Evolutionary conservation across 2,888 invertebrate species (phyloP), one percentile per base, ranked within the genome.

Genomic region (Agriopis aurantiaria): DNA sequence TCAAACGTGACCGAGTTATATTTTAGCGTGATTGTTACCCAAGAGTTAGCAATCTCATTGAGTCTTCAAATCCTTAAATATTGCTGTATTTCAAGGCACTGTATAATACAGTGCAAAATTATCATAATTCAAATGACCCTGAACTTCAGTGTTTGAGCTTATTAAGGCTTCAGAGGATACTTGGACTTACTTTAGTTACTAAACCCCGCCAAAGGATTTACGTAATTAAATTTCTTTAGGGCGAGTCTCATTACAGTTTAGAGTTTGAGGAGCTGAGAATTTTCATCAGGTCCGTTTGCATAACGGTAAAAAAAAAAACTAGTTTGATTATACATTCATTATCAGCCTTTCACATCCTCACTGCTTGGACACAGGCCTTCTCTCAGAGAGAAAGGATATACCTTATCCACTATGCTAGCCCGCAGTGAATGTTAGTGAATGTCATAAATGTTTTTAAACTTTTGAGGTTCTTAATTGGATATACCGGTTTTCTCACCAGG

Each of bases 181-280:
- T 66, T 60, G 53, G 43, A 56, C 60, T 48, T 14, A 67, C 68
- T 68, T 62, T 51, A 67, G 59, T 55, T 23, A 51, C 62, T 46
- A 46, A 61, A 45, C 41, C 51, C 43, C 43, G 33, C 56, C 53
- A 57, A 62, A 63, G 60, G 62, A 49, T 68, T 68, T 40, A 45
- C 68, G 68, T 62, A 68, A 63, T 68, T 68, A 68, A 57, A 68
- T 68, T 63, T 68, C 68, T 68, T 67, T 17, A 56, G 67, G 46
- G 40, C 55, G 56, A 61, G 49, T 62, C 66, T 53, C 40, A 45
- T 65, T 65, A 53, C 65, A 65, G 52, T 65, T 65, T 57, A 53
- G 58, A 66, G 52, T 51, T 62, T 68, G 23, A 68, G 12, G 56
- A 68, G 62, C 14, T 68, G 53, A 41, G 41, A 49, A 33, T 56